Conservation (phyloP, 1,140 invertebrate genomes). For the Drosophila nigromelanica region DNA sequence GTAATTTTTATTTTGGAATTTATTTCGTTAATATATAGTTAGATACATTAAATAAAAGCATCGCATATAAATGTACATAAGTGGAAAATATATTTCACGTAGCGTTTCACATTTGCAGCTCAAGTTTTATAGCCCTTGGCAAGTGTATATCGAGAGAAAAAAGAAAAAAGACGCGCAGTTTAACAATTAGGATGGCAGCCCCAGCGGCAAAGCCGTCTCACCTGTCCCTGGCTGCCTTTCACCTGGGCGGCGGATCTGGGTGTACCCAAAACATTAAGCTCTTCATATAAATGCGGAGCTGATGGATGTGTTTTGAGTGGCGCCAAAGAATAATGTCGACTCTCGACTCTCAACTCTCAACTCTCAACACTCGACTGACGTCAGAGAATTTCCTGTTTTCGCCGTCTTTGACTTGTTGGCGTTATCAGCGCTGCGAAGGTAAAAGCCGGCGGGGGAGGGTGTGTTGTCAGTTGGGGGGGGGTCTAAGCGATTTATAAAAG, state of each 20-base stretch:
- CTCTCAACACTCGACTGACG: conserved; percentile 28
- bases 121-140: not conserved
- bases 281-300: conserved; percentile 65
- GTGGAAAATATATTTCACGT: too few relatives aligned
- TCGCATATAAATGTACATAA: too few relatives aligned
- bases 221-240: not conserved
- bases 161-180: conserved; percentile 31
- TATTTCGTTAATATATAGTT: too few relatives aligned
- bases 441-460: not conserved
- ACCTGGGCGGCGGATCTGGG: conserved; percentile 4
- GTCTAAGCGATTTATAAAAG: conserved; percentile 80
- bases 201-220: not conserved
- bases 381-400: conserved; percentile 67
- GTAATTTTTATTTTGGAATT: too few relatives aligned
- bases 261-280: conserved; percentile 36
- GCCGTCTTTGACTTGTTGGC: conserved; percentile 62
- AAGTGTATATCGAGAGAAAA: conserved; percentile 11
- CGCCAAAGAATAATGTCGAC: conserved; percentile 52
- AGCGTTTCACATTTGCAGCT: not conserved
- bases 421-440: conserved; percentile 43
- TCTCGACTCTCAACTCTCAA: conserved; percentile 26
- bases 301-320: conserved; percentile 78
- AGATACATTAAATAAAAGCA: too few relatives aligned
- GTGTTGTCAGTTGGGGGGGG: not conserved
- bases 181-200: conserved; percentile 59